phyloP scores from a whole-genome alignment of 2,888 invertebrate species.

The Chesias legatella region DNA sequence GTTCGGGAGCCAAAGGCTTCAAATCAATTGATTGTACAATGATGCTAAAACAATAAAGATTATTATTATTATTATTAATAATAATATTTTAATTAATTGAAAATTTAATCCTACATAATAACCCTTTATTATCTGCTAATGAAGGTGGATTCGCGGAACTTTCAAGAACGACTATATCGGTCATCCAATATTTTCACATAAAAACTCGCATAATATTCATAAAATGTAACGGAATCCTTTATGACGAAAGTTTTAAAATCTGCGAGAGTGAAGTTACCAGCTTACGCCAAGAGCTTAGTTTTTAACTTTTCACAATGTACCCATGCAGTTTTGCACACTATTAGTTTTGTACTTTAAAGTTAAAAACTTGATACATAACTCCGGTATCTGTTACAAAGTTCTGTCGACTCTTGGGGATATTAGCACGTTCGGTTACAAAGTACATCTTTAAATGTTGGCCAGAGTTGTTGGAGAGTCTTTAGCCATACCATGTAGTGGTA shows the following conservation, averaged over 20 bases:
- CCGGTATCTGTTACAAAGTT: slow-evolving; percentile 23
- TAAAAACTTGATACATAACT: slow-evolving; percentile 29
- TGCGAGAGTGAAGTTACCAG: slow-evolving; percentile 33
- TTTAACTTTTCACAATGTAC: slow-evolving; percentile 43
- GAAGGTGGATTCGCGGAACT: neutral
- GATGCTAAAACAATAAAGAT: too few relatives aligned
- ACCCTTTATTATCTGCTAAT: too few relatives aligned
- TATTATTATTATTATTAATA: too few relatives aligned
- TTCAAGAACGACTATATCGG: slow-evolving; percentile 20
- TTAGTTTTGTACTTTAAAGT: slow-evolving; percentile 47
- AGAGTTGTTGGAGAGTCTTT: slow-evolving; percentile 1
- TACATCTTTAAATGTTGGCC: slow-evolving; percentile 18
- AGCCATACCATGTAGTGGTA: too few relatives aligned
- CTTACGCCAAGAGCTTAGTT: slow-evolving; percentile 38
- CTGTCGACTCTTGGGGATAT: slow-evolving; percentile 18
- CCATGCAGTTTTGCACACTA: slow-evolving; percentile 48
- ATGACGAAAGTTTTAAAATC: slow-evolving; percentile 71
- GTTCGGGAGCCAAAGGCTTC: too few relatives aligned
- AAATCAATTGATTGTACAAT: too few relatives aligned
- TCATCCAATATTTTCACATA: slow-evolving; percentile 43
- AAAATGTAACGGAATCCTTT: slow-evolving; percentile 63
- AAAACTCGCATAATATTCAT: slow-evolving; percentile 66
- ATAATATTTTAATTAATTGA: too few relatives aligned
- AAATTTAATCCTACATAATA: too few relatives aligned
- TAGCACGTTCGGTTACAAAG: slow-evolving; percentile 6